phyloP scores from a whole-genome alignment of 2,888 invertebrate genomes.

The Metacarcinus magister region DNA sequence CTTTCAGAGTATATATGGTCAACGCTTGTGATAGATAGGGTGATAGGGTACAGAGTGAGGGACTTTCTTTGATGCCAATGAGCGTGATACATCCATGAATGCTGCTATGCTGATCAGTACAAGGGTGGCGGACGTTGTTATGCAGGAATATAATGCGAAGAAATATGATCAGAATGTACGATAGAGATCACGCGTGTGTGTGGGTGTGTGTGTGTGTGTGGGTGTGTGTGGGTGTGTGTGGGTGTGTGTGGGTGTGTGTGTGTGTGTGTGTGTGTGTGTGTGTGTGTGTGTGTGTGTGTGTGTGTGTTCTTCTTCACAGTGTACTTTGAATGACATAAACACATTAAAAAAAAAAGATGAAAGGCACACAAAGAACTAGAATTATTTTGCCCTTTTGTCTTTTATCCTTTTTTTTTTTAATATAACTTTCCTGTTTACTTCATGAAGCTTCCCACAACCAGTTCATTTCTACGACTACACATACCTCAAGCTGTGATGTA shows the following conservation, averaged over 20 bases:
- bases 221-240: no score
- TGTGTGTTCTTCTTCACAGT: background rate
- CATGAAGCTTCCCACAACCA: background rate
- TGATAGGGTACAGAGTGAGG: background rate
- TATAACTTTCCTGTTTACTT: background rate
- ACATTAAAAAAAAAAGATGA: background rate
- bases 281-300: background rate
- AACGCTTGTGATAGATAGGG: background rate
- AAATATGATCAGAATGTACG: background rate
- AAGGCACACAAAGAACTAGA: background rate
- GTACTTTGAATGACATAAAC: background rate
- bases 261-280: background rate
- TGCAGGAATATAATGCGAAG: background rate
- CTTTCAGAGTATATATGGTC: background rate
- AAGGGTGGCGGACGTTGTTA: background rate
- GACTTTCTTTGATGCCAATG: background rate
- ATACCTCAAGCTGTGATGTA: background rate
- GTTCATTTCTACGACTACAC: background rate
- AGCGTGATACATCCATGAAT: background rate
- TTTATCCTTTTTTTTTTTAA: background rate
- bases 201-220: no score
- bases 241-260: background rate
- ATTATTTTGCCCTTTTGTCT: background rate
- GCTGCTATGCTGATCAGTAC: background rate
- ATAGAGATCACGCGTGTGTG: background rate